These are phyloP conservation scores for Nineta flava DNA, from an alignment of 2,888 invertebrate genomes.

Conservation along the genomic window DNA sequence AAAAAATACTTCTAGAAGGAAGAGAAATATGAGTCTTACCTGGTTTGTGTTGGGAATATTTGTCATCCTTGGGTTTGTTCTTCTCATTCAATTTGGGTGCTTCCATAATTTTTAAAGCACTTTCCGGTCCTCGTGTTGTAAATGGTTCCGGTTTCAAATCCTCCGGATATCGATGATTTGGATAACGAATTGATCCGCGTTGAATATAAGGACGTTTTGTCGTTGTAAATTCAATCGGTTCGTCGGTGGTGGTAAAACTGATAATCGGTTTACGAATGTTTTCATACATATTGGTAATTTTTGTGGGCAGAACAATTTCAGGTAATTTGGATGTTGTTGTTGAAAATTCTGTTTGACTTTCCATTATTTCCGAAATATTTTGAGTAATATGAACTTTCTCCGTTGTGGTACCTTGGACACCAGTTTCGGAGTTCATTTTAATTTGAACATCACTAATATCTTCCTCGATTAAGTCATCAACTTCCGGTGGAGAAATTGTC, in stretches of 20 bases:
- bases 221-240: slow-evolving; percentile 15
- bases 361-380: not conserved
- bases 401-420: not conserved
- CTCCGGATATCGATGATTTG: slow-evolving; percentile 22
- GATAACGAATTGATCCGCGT: slow-evolving; percentile 13
- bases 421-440: slow-evolving; percentile 3
- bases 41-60: too few species aligned
- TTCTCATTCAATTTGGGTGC: slow-evolving; percentile 10
- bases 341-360: slow-evolving; percentile 6
- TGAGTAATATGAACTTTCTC: not conserved
- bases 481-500: slow-evolving; percentile 6
- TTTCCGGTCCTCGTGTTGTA: slow-evolving; percentile 3
- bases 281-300: not conserved
- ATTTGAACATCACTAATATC: slow-evolving; percentile 12
- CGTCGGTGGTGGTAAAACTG: slow-evolving; percentile 16
- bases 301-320: not conserved
- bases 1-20: too few species aligned
- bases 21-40: too few species aligned
- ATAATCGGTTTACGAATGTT: slow-evolving; percentile 13
- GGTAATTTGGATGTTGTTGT: slow-evolving; percentile 6
- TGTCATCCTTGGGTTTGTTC: not conserved
- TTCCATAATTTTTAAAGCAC: slow-evolving; percentile 12
- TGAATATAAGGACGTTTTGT: slow-evolving; percentile 10
- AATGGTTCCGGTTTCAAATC: slow-evolving; percentile 10
- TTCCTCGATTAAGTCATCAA: slow-evolving; percentile 5